phyloP scores from a whole-genome alignment of 2,113 vertebrate species.

The Eulemur rufifrons region DNA sequence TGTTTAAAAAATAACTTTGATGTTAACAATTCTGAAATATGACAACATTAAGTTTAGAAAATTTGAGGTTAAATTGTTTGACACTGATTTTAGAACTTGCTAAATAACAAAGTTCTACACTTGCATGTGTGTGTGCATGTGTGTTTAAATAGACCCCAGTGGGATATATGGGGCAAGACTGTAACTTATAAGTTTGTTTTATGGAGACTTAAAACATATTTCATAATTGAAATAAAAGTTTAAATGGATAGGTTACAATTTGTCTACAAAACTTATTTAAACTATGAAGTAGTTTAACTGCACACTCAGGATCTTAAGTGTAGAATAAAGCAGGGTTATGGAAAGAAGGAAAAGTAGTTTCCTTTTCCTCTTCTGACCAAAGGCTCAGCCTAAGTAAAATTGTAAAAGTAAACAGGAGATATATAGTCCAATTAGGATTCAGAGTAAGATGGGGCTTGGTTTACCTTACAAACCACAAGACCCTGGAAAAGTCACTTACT shows the following conservation, averaged over 20 bases:
- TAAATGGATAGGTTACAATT: neutral
- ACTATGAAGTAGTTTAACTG: neutral
- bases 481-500: neutral
- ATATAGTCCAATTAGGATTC: neutral
- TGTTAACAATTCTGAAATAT: neutral
- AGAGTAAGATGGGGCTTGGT: neutral
- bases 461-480: neutral
- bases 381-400: neutral
- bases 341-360: neutral
- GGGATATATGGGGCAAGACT: neutral
- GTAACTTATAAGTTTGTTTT: neutral
- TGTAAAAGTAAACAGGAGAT: neutral
- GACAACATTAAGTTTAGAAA: neutral
- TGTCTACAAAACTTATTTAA: neutral
- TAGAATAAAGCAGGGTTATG: neutral
- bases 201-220: neutral
- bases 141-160: neutral
- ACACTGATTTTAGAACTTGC: neutral
- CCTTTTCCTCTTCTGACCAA: neutral
- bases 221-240: conserved; percentile 12
- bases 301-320: neutral
- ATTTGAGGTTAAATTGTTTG: neutral
- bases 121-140: rapidly evolving
- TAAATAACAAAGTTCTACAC: neutral
- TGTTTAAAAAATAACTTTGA: conserved; percentile 4